Evolutionary conservation across 2,113 vertebrate genomes (phyloP).

Genomic region (Bos indicus): DNA sequence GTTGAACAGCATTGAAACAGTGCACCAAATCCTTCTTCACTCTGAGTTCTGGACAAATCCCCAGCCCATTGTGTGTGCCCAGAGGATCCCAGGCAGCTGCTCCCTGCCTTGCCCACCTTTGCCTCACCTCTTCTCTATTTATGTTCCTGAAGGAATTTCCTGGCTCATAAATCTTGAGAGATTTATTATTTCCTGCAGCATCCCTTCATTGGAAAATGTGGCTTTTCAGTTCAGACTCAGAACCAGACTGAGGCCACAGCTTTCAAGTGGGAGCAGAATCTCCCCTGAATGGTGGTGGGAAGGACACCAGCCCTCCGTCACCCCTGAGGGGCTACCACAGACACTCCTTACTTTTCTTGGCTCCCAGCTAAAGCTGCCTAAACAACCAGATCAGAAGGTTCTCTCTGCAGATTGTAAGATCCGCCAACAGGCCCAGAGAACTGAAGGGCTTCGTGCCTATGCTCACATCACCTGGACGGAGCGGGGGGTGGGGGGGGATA

Average conservation of each 20-base stretch:
- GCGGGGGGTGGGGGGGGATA: accelerated
- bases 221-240: background rate
- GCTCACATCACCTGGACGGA: background rate
- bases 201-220: background rate
- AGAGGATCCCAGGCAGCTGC: background rate
- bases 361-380: background rate
- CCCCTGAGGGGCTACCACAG: background rate
- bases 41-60: background rate
- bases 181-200: conserved; percentile 37
- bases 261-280: background rate
- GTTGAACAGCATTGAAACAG: background rate
- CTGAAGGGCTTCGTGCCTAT: background rate
- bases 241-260: background rate
- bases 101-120: background rate
- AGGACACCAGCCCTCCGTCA: background rate
- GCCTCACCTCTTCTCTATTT: conserved; percentile 6
- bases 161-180: conserved; percentile 36
- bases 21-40: background rate
- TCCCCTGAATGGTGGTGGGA: background rate
- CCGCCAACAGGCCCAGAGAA: background rate
- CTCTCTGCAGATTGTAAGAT: background rate
- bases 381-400: background rate
- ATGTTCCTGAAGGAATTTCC: conserved; percentile 32
- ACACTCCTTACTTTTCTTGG: background rate
- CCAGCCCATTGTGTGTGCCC: background rate